Percentiles rank a stretch among this genome's conserved stretches.
Conservation (phyloP, 2,113 vertebrate genomes). For the Heterochromis multidens region DNA sequence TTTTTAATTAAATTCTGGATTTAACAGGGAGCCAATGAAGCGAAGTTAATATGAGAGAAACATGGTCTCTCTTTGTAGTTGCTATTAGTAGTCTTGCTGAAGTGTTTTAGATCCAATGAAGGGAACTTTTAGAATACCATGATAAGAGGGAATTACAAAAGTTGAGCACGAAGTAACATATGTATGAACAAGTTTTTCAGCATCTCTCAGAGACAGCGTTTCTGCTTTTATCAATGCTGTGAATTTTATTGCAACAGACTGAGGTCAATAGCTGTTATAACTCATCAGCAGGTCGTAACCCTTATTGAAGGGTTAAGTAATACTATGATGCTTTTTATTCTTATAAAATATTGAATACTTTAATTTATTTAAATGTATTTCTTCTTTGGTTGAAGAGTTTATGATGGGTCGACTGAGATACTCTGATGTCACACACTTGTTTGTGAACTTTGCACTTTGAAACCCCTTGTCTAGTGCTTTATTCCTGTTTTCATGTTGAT, state of each 20-base stretch:
- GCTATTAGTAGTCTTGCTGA: not conserved
- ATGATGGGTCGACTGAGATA: no score
- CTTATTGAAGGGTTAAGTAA: not conserved
- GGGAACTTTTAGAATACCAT: not conserved
- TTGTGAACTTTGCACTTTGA: no score
- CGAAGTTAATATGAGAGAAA: no score
- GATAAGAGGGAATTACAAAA: not conserved
- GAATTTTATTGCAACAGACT: not conserved
- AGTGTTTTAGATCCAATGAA: not conserved
- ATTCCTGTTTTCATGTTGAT: no score
- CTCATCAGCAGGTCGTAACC: not conserved
- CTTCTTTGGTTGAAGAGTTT: not conserved
- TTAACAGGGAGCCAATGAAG: not conserved
- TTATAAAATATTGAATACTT: not conserved
- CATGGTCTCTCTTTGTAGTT: not conserved
- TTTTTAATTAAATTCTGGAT: not conserved
- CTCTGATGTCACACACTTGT: no score
- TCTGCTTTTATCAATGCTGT: not conserved
- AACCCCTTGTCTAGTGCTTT: no score
- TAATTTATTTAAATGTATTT: not conserved
- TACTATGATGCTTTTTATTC: not conserved
- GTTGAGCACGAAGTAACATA: not conserved
- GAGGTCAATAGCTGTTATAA: not conserved
- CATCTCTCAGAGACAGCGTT: not conserved
- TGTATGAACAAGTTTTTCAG: not conserved